These are phyloP conservation scores for Macrotis lagotis DNA, from an alignment of 2,113 vertebrate species.

Conservation along the genomic window DNA sequence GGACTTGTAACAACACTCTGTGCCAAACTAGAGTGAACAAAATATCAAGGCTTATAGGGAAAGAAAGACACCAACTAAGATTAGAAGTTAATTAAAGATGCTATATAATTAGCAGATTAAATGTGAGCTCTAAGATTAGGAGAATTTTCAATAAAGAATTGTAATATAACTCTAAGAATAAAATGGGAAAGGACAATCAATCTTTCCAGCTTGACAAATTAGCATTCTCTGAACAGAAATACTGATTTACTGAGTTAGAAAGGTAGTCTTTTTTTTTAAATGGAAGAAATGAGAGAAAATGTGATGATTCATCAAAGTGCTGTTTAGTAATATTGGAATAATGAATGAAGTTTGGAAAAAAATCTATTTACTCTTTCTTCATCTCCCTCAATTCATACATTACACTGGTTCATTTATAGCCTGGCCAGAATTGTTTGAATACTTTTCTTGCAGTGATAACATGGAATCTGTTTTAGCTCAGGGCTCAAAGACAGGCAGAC, in stretches of 20 bases:
- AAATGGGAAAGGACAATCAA: not conserved
- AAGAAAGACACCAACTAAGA: not conserved
- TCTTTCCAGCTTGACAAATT: conserved; percentile 41
- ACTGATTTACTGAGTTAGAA: not conserved
- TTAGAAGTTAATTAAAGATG: conserved; percentile 50
- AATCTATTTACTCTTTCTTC: not conserved
- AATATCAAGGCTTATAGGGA: not conserved
- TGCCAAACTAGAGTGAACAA: not conserved
- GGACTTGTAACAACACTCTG: not conserved
- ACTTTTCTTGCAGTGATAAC: conserved; percentile 38
- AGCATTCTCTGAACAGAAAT: conserved; percentile 22
- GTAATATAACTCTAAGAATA: conserved; percentile 29
- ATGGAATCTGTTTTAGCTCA: not conserved
- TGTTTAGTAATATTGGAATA: not conserved
- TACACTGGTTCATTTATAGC: conserved; percentile 40
- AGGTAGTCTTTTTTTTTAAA: conserved; percentile 8
- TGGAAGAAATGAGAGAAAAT: conserved; percentile 7
- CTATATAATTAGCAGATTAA: conserved; percentile 25
- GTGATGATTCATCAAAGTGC: not conserved
- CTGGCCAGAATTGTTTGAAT: conserved; percentile 37
- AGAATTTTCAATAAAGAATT: not conserved
- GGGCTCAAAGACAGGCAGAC: conserved; percentile 35
- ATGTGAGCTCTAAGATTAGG: conserved; percentile 31
- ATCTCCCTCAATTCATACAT: not conserved
- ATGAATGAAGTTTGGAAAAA: not conserved